These are phyloP conservation scores for Thalassoma bifasciatum DNA, from an alignment of 2,113 vertebrate species.

Conservation along the genomic window DNA sequence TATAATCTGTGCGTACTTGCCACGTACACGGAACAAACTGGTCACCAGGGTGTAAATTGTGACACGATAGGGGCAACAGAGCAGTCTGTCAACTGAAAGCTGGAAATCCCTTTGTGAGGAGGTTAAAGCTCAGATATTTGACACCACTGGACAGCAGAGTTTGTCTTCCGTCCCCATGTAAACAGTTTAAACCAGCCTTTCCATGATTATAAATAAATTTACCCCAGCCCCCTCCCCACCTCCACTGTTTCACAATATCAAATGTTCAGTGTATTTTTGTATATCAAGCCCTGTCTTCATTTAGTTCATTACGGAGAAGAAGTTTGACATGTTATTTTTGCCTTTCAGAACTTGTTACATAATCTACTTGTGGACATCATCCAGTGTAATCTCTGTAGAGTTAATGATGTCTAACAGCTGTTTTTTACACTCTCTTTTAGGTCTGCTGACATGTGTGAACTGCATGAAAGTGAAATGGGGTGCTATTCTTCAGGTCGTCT, in stretches of 20 bases:
- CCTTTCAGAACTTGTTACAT: neutral
- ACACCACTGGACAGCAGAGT: neutral
- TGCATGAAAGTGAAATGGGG: conserved; percentile 88
- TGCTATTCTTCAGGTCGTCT: conserved; percentile 84
- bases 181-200: neutral
- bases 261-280: neutral
- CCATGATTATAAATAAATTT: neutral
- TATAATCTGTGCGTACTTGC: neutral
- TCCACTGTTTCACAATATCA: neutral
- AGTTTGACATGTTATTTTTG: too few species aligned
- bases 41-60: neutral
- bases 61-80: neutral
- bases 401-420: neutral
- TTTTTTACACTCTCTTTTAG: conserved; percentile 53
- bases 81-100: neutral
- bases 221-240: neutral
- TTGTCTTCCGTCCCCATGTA: neutral
- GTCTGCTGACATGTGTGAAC: conserved; percentile 84
- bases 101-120: neutral
- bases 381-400: neutral
- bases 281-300: neutral
- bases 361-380: neutral
- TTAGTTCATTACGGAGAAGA: neutral
- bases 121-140: too few species aligned
- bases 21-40: neutral